phyloP scores from a whole-genome alignment of 2,113 vertebrate genomes.

The Piprites chloris region DNA sequence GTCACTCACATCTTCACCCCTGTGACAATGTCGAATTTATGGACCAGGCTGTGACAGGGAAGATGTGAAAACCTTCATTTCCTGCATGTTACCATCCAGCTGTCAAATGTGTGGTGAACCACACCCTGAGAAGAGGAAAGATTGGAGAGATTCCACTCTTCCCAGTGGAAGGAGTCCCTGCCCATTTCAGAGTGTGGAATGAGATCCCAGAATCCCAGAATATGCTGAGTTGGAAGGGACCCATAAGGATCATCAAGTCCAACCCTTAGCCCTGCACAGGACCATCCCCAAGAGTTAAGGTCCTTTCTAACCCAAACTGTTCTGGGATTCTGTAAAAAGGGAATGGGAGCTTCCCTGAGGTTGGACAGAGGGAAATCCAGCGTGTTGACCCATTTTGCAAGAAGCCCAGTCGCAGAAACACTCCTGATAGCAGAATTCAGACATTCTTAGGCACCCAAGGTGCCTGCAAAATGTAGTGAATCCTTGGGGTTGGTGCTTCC shows the following conservation, averaged over 20 bases:
- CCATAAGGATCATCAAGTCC: background rate
- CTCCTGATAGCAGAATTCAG: background rate
- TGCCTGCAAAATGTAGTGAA: background rate
- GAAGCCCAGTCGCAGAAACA: background rate
- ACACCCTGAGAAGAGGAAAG: background rate
- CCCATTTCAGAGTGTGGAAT: background rate
- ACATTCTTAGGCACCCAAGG: background rate
- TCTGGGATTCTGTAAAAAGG: background rate
- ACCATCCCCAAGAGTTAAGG: background rate
- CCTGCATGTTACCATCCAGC: too few relatives aligned
- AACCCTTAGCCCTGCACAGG: background rate
- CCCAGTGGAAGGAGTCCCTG: background rate
- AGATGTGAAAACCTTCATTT: background rate
- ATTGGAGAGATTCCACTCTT: background rate
- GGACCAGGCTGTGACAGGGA: background rate
- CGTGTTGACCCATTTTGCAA: background rate
- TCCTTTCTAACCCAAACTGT: background rate
- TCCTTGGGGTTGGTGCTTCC: background rate
- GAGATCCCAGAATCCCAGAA: background rate
- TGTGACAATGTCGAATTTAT: rapidly evolving
- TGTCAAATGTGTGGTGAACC: background rate
- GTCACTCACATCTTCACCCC: background rate
- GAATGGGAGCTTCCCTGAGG: background rate
- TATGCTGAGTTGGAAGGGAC: background rate
- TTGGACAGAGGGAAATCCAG: background rate